These are phyloP conservation scores for Spongilla lacustris DNA, from an alignment of 37 sponge, comb jelly and placozoan genomes.

Conservation along the genomic window DNA sequence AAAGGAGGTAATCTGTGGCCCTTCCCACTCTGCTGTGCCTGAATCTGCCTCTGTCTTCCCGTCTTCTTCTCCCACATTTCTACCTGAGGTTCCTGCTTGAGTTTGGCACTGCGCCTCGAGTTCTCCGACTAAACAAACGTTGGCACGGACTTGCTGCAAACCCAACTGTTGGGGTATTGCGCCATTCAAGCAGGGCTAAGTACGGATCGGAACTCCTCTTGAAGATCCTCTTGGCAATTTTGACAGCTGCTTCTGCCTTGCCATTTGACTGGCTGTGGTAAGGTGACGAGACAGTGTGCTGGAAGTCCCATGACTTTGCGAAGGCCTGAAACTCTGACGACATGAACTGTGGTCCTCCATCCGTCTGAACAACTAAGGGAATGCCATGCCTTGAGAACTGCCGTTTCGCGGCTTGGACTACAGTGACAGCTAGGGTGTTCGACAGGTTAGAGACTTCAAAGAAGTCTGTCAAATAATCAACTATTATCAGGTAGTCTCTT, in stretches of 20 bases:
- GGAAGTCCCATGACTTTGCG: slow-evolving; percentile 32
- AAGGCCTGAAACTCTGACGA: slow-evolving; percentile 19
- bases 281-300: slow-evolving; percentile 37
- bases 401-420: slow-evolving; percentile 23
- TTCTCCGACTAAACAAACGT: slow-evolving; percentile 42
- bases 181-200: slow-evolving; percentile 58
- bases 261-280: slow-evolving; percentile 45
- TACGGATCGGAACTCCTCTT: slow-evolving; percentile 15
- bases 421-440: slow-evolving; percentile 12
- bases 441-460: slow-evolving; percentile 10
- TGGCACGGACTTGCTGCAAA: slow-evolving; percentile 58
- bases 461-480: slow-evolving; percentile 37
- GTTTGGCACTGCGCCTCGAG: slow-evolving; percentile 5
- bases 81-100: not conserved
- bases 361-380: slow-evolving; percentile 27
- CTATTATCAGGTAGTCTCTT: slow-evolving; percentile 38
- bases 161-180: slow-evolving; percentile 63
- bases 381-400: slow-evolving; percentile 51
- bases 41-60: not conserved
- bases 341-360: slow-evolving; percentile 47
- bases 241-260: slow-evolving; percentile 35
- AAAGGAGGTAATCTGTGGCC: not conserved
- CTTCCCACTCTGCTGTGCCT: not conserved
- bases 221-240: slow-evolving; percentile 27
- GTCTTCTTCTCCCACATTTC: not conserved